Base-by-base conservation (phyloP, 2,113 vertebrate species). In the Misgurnus mizolepis region DNA sequence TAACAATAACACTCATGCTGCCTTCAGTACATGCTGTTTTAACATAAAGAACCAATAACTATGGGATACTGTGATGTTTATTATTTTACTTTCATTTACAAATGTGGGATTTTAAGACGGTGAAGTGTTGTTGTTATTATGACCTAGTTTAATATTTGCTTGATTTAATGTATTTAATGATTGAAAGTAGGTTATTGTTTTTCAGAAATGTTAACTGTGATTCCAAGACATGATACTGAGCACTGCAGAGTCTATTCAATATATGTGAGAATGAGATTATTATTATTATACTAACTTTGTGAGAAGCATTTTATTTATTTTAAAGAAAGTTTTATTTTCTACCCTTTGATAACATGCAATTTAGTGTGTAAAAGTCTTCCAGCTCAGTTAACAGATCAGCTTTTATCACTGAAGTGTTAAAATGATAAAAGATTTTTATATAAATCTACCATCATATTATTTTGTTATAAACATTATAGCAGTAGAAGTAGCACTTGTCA, bases 361-460 rank as follows among this genome's bases (percentile, higher is more conserved):
- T 85, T 85, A 89, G 87, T 92, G 88, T 91, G 88, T 90, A 91
- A 92, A 91, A 92, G 92, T 93, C 92, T 93, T 94, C 91, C 90
- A 93, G 90, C 87, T 89, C 74, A 87, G 87, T 90, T 81, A 89
- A 88, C 86, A 87, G 85, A 88, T 91, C 90, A 88, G 90, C 91
- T 88, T 86, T 89, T 87, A 89, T 79, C 86, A 89, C 85, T 86
- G 87, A 85, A 84, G 86, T 86, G 86, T 90, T 88, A 68, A 87
- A 85, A 78, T 80, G 70, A 87, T 82, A 85, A 82, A 22, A 83
- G 79, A 85, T 82, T 91, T 92, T 91, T 90, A 72, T 88, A 90
- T 85, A 82, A 85, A 90, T 85, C 83, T 88, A 81, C 80, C 75
- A 64, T 79, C 22, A 88, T 91, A 86, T 90, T 87, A 83, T 90